Evolutionary conservation across 1,140 invertebrate species (phyloP).

Genomic region (Drosophila nebulosa): DNA sequence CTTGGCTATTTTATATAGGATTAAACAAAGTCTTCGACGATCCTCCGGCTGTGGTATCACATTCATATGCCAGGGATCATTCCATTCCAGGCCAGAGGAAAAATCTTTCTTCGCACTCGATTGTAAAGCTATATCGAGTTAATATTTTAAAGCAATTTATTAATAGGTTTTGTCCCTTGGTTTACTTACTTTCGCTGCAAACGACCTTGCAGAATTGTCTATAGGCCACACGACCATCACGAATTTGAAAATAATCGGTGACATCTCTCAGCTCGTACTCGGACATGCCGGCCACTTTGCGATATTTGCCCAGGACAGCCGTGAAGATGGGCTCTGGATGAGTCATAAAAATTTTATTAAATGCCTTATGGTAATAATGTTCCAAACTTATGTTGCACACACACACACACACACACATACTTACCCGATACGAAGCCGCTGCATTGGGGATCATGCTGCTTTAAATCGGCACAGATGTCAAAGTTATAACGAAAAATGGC

Average conservation of each 20-base stretch:
- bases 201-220: constrained; percentile 87
- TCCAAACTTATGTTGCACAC: background rate
- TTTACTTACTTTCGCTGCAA: constrained; percentile 82
- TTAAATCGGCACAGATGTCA: constrained; percentile 86
- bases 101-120: constrained; percentile 81
- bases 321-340: constrained; percentile 86
- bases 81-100: constrained; percentile 84
- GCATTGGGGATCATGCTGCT: constrained; percentile 84
- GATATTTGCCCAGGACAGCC: constrained; percentile 85
- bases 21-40: constrained; percentile 84
- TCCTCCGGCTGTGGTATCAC: constrained; percentile 84
- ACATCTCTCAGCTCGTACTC: constrained; percentile 86
- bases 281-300: constrained; percentile 84
- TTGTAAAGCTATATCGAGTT: constrained; percentile 43
- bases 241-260: constrained; percentile 87
- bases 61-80: constrained; percentile 84
- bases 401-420: background rate
- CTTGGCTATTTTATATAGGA: constrained; percentile 86
- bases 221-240: constrained; percentile 87
- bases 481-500: constrained; percentile 86
- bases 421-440: constrained; percentile 86
- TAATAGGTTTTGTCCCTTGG: too few species aligned
- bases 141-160: too few species aligned
- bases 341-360: constrained; percentile 45
- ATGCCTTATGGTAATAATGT: constrained; percentile 13